These are phyloP conservation scores for Agriotes lineatus DNA, from an alignment of 2,888 invertebrate species.

Conservation along the genomic window DNA sequence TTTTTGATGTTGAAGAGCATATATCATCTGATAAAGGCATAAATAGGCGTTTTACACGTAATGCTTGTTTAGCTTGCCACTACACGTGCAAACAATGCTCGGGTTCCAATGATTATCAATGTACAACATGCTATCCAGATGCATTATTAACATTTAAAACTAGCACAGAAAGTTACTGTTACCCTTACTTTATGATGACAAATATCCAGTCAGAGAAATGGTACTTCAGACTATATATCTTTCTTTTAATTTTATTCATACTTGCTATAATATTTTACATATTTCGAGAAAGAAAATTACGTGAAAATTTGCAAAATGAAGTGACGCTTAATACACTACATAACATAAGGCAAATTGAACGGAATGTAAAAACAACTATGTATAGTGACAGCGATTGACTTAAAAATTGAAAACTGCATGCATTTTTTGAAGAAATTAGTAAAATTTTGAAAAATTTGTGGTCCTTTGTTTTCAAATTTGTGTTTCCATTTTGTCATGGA, in stretches of 20 bases:
- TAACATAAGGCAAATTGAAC: constrained; percentile 57
- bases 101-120: constrained; percentile 79
- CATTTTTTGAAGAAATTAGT: background rate
- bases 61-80: constrained; percentile 75
- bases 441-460: too few species aligned
- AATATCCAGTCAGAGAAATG: constrained; percentile 55
- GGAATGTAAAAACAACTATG: constrained; percentile 57
- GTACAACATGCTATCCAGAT: constrained; percentile 76
- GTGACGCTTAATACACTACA: constrained; percentile 51
- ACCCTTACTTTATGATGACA: constrained; percentile 52
- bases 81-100: constrained; percentile 80
- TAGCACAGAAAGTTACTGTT: constrained; percentile 60
- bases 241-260: constrained; percentile 50
- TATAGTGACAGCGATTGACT: constrained; percentile 57
- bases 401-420: background rate
- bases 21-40: constrained; percentile 42
- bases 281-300: constrained; percentile 32
- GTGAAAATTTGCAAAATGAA: constrained; percentile 42
- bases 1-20: constrained; percentile 46
- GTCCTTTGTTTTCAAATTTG: too few species aligned
- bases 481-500: too few species aligned
- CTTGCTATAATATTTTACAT: constrained; percentile 41
- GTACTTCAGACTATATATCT: constrained; percentile 56
- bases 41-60: constrained; percentile 42
- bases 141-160: constrained; percentile 69